Evolutionary conservation across 2,797 vertebrate species (phyloP), one percentile per base, ranked within the genome.

Genomic region (Heterohyrax brucei): DNA sequence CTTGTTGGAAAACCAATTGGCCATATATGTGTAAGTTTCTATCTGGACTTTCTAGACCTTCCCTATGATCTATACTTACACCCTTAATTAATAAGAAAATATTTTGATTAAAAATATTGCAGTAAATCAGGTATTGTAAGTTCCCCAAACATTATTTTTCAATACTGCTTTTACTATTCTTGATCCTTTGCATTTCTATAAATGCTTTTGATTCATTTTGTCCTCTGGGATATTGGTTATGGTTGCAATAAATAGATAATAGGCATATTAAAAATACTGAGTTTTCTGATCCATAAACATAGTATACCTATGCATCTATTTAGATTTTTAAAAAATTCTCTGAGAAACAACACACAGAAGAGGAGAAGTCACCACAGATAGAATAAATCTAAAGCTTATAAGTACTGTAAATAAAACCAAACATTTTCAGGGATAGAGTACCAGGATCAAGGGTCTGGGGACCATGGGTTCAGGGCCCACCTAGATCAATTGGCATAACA

Each of bases 121-220:
- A 13, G 28, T 82, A 64, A 62, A 56, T 50, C 50, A 66, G 33
- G 6, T 48, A 30, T 24, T 22, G 1, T 53, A 44, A 46, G 3
- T 44, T 22, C 48, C 18, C 14, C 7, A 91, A 26, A 26, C 68
- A 30, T 91, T 81, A 4, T 81, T 84, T 3, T 81, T 33, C 39
- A 61, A 6, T 56, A 59, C 3, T 87, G 1, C 14, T 46, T 64
- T 80, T 94, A 68, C 56, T 62, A 26, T 92, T 76, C 64, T 53
- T 89, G 33, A 12, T 44, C 33, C 18, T 90, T 84, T 44, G 6
- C 7, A 33, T 83, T 84, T 56, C 6, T 33, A 33, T 18, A n/a
- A 16, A 86, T 24, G 22, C n/a, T 56, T 83, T 82, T 70, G 24
- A 93, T 73, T 89, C 48, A 79, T 59, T 21, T 82, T 93, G 22